Percentiles rank a stretch among this genome's conserved stretches.
phyloP scores from a whole-genome alignment of 2,888 invertebrate genomes.

The Cephonodes hylas region DNA sequence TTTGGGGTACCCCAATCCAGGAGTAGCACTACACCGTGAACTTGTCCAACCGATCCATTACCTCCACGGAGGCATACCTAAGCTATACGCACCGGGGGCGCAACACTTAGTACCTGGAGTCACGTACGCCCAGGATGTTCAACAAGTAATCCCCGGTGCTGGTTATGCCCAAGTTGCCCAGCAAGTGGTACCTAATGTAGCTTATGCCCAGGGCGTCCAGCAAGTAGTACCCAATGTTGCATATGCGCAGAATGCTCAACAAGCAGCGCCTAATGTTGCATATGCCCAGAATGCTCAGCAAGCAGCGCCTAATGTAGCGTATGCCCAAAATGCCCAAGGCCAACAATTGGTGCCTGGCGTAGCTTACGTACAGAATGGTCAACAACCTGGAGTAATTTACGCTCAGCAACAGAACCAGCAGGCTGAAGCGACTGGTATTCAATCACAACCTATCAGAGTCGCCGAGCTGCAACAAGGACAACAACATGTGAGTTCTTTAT shows the following conservation, averaged over 20 bases:
- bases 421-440: not conserved
- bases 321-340: not conserved
- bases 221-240: not conserved
- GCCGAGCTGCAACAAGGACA: not conserved
- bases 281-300: not conserved
- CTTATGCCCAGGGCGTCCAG: not conserved
- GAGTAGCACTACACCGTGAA: not conserved
- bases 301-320: not conserved
- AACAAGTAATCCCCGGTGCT: not conserved
- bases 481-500: not conserved
- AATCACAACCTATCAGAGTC: not conserved
- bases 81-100: slow-evolving; percentile 1
- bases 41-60: slow-evolving; percentile 14
- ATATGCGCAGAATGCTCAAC: not conserved
- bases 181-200: not conserved
- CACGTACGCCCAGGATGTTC: not conserved
- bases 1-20: not conserved
- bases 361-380: not conserved
- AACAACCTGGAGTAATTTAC: not conserved
- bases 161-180: not conserved
- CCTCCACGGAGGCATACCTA: not conserved
- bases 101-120: slow-evolving; percentile 4
- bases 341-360: not conserved
- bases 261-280: not conserved
- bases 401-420: slow-evolving; percentile 2